Evolutionary conservation across 2,113 vertebrate species (phyloP), one percentile per base, ranked within the genome.

Genomic region (Alethe castanea): DNA sequence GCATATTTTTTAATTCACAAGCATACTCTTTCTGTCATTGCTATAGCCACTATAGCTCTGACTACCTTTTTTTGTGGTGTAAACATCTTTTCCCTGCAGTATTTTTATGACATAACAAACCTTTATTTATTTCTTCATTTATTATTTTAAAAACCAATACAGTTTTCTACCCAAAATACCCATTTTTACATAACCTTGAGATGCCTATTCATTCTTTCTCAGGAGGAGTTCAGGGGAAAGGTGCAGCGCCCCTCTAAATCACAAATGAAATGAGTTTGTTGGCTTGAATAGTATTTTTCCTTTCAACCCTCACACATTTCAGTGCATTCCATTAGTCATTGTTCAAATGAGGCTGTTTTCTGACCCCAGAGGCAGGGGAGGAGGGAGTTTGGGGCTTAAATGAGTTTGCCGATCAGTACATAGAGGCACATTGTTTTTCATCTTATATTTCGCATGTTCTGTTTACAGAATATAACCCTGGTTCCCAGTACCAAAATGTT

Each of bases 251-350:
- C 87, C 94, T 95, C 87, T 97, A 96, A 97, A 95, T 98, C 96
- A 97, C 95, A 96, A 96, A 92, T 96, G 95, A 95, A 97, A 97
- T 97, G 94, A 96, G 95, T 96, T 96, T 97, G 86, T 88, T 91
- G 89, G 90, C 94, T 95, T 91, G 91, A 94, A 96, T 96, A 92
- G 84, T 95, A 93, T 95, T 97, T 97, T 86, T 96, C 95, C 91
- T 94, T 95, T 95, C 94, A 94, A 95, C 94, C 94, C 90, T 87
- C 40, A 69, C 88, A 93, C 87, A 94, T 96, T 96, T 96, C 96
- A 97, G 93, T 94, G 92, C 94, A 94, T 97, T 96, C 93, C 95
- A 96, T 97, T 97, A 91, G 91, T 94, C 92, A 86, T 97, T 96
- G 94, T 97, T 97, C 77, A 81, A 95, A 97, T 83, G 91, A 96